Evolutionary conservation across 2,797 vertebrate species (phyloP).

Genomic region (Sitta carolinensis): DNA sequence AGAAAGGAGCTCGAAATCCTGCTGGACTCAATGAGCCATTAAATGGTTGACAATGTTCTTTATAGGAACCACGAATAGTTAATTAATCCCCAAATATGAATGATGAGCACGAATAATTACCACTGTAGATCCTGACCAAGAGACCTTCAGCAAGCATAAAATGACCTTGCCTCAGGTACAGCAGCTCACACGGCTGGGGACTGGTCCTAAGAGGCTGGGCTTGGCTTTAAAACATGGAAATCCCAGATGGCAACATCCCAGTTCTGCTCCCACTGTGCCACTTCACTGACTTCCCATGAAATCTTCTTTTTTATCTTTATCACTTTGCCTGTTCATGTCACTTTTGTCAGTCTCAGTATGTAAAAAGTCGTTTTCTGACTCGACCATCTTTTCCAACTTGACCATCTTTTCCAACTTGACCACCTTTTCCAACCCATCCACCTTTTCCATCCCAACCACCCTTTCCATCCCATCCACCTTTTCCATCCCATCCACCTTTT

Average conservation of each 20-base stretch:
- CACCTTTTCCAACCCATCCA: no score
- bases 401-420: no score
- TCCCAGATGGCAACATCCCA: not conserved
- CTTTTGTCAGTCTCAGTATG: not conserved
- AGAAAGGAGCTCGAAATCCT: constrained; percentile 51
- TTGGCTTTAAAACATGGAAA: not conserved
- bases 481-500: no score
- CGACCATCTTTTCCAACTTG: no score
- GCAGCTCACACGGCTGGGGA: not conserved
- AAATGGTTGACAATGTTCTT: constrained; percentile 71
- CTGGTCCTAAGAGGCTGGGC: not conserved
- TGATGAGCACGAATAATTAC: constrained; percentile 36
- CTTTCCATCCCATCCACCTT: no score
- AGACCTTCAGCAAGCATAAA: not conserved
- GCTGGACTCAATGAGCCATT: constrained; percentile 65
- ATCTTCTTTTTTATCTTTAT: not conserved
- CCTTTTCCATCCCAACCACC: no score
- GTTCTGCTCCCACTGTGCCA: not conserved
- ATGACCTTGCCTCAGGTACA: not conserved
- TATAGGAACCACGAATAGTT: constrained; percentile 59
- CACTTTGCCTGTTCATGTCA: not conserved
- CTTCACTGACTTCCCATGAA: not conserved
- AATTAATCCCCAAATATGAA: constrained; percentile 63
- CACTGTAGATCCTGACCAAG: not conserved
- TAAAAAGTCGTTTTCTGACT: no score